Conservation (phyloP, 2,888 invertebrate species). For the Hydrotaea cyrtoneurina region DNA sequence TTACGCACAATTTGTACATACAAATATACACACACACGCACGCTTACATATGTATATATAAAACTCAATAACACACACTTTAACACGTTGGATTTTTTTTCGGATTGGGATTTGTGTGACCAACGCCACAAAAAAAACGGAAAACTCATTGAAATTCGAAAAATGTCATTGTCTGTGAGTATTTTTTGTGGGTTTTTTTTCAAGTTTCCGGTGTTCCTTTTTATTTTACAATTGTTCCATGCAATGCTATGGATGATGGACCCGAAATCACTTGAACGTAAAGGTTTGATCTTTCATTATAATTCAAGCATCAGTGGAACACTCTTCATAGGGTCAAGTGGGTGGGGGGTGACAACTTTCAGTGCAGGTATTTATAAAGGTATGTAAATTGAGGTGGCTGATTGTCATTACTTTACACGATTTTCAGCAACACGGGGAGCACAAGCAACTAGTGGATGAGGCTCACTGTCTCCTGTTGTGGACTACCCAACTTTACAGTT, state of each 20-base stretch:
- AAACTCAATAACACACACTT: slow-evolving; percentile 45
- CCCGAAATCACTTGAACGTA: neutral
- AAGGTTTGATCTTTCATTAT: neutral
- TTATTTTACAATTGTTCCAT: neutral
- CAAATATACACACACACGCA: neutral
- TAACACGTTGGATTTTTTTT: slow-evolving; percentile 42
- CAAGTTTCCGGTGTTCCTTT: neutral
- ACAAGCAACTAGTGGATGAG: no score
- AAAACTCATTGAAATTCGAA: slow-evolving; percentile 28
- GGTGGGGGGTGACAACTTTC: no score
- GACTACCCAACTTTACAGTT: no score
- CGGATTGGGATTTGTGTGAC: neutral
- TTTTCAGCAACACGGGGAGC: no score
- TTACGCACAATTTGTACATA: slow-evolving; percentile 28
- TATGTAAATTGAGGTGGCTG: no score
- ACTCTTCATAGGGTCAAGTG: no score
- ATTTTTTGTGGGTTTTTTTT: no score
- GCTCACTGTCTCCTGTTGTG: no score
- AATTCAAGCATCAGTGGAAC: no score
- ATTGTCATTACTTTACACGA: no score
- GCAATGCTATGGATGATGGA: neutral
- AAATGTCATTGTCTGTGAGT: neutral
- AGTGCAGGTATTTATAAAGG: no score
- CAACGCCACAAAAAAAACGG: neutral
- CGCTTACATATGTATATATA: neutral